These are phyloP conservation scores for Pristionchus maxplancki DNA, from an alignment of 2,888 invertebrate species.

Conservation along the genomic window DNA sequence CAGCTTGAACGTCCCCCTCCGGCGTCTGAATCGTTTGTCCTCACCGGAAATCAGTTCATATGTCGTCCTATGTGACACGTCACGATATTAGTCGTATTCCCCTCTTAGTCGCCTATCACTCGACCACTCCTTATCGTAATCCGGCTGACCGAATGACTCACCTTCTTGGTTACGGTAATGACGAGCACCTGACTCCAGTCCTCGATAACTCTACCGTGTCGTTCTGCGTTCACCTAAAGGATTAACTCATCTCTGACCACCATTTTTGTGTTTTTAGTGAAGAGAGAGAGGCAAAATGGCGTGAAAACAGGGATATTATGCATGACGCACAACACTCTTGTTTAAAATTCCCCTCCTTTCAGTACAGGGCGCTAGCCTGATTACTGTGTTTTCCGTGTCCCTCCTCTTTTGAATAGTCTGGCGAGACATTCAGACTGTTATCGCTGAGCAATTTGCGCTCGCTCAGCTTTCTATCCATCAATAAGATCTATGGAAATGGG, in stretches of 20 bases:
- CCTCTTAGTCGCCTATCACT: no score
- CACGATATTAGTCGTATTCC: not conserved
- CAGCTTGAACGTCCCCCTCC: conserved; percentile 52
- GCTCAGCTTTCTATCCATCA: not conserved
- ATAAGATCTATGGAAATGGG: not conserved
- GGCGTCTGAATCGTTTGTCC: not conserved
- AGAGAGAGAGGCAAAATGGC: not conserved
- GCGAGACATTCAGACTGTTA: conserved; percentile 4
- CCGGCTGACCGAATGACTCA: conserved; percentile 10
- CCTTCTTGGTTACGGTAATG: conserved; percentile 63
- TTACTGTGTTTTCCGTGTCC: not conserved
- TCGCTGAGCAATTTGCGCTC: not conserved
- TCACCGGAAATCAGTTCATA: no score
- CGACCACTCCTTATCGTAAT: conserved; percentile 20
- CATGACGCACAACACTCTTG: not conserved
- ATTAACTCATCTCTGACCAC: conserved; percentile 51
- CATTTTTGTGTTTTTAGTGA: not conserved
- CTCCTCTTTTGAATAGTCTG: not conserved
- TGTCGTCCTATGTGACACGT: no score
- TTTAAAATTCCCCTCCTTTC: not conserved
- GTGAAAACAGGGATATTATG: not conserved
- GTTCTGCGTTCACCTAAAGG: conserved; percentile 66
- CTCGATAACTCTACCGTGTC: conserved; percentile 64
- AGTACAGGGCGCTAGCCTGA: not conserved
- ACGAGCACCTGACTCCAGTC: conserved; percentile 69